Conservation (phyloP, 2,888 invertebrate genomes). For the Drepanosiphum platanoidis region DNA sequence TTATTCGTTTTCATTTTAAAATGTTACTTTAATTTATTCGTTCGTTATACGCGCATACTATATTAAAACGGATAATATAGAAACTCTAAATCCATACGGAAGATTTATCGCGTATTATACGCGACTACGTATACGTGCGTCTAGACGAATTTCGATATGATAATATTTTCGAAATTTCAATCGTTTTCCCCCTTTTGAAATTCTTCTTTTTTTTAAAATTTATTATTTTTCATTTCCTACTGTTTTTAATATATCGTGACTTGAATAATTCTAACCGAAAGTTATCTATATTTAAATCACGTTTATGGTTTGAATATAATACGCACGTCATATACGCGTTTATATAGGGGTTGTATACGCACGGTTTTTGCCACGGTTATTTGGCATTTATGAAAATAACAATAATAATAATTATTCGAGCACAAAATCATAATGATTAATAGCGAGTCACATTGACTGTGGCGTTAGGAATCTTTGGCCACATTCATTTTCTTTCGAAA, state of each 20-base stretch:
- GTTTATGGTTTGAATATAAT: background rate
- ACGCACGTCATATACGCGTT: background rate
- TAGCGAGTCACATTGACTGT: too few species aligned
- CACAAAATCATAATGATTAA: too few species aligned
- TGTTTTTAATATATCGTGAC: background rate
- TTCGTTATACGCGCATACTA: too few species aligned
- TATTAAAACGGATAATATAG: background rate
- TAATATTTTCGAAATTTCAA: background rate
- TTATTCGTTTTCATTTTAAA: background rate
- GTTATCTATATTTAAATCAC: background rate
- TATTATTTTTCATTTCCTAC: background rate
- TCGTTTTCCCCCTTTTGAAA: background rate
- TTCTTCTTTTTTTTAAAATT: background rate
- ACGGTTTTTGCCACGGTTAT: too few species aligned
- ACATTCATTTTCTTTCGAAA: too few species aligned
- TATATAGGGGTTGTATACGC: too few species aligned
- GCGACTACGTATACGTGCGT: too few species aligned
- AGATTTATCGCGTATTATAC: background rate
- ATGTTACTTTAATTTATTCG: background rate
- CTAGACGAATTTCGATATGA: background rate
- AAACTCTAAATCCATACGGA: background rate
- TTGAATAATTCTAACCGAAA: background rate
- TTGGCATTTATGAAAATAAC: too few species aligned
- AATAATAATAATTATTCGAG: too few species aligned
- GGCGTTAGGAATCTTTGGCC: too few species aligned